phyloP scores from a whole-genome alignment of 1,140 invertebrate genomes.

The Subanguina moxae region DNA sequence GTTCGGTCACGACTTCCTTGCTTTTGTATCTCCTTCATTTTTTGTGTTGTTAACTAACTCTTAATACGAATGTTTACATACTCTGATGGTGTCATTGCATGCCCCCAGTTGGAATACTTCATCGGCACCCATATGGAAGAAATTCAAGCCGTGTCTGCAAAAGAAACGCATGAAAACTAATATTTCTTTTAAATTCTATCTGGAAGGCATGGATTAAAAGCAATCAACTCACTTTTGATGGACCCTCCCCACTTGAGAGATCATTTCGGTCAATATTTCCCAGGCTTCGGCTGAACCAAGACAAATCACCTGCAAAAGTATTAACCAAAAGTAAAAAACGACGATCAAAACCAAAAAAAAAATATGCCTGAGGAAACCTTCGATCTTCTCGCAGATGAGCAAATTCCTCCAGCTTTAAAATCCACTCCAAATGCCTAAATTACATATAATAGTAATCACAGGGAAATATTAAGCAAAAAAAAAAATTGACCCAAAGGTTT shows the following conservation, averaged over 20 bases:
- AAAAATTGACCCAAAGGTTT: conserved; percentile 58
- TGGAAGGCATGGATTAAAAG: too few relatives aligned
- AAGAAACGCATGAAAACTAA: too few relatives aligned
- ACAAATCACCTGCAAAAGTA: conserved; percentile 62
- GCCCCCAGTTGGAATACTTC: conserved; percentile 60
- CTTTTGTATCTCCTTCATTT: conserved; percentile 25
- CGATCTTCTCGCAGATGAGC: conserved; percentile 64
- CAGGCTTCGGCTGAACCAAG: conserved; percentile 62
- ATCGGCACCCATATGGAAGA: conserved; percentile 64
- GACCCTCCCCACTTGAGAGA: conserved; percentile 65
- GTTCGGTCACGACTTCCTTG: conserved; percentile 46
- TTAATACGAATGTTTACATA: too few relatives aligned
- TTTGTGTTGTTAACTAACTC: too few relatives aligned
- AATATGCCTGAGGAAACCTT: conserved; percentile 59
- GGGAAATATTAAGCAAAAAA: neutral
- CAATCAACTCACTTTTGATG: conserved; percentile 59
- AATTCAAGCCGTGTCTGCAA: conserved; percentile 44
- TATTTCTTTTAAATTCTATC: too few relatives aligned
- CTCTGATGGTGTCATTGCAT: conserved; percentile 49
- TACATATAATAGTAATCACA: conserved; percentile 63
- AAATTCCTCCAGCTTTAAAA: conserved; percentile 58
- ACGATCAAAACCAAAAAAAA: neutral
- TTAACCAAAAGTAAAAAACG: neutral
- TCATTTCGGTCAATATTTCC: conserved; percentile 63
- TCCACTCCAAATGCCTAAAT: conserved; percentile 81